Base-by-base conservation (phyloP, 1,140 invertebrate species). In the Neuroterus valhalla region DNA sequence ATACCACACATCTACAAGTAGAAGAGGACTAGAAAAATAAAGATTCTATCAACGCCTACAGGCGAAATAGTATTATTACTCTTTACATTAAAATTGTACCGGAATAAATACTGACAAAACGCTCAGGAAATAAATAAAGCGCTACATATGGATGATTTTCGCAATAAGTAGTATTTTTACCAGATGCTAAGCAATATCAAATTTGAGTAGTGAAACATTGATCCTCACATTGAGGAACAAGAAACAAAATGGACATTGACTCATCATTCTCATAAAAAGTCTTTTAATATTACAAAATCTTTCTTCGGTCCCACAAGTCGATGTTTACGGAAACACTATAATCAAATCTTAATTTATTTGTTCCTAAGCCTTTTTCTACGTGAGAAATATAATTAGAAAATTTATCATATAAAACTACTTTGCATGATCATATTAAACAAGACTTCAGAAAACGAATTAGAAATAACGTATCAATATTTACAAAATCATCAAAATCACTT, bases 21-120 rank as follows among this genome's bases (percentile, higher is more conserved):
- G 42, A 55, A 74, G 67, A 45, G 48, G 74, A 71, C 74, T 75
- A 75, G 74, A 75, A 75, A 75, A 75, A 75, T 75, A 75, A 75
- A 75, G 43, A 75, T 71, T 62, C 74, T 75, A 70, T 46, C 14
- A 48, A 72, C 48, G 42, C 48, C 66, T 50, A 46, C 17, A 38
- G 31, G 21, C 26, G 48, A 62, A 74, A 52, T 17, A 21, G 31
- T 15, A 62, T 8, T 38, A 62, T 31, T 62, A 52, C 38, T 69
- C 46, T 62, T 17, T 50, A 38, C 45, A 55, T 42, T 8, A 44
- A 73, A 73, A 48, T 52, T 73, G 43, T 43, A 44, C 6, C 52
- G 72, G 62, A 19, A 44, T 43, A 72, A 66, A 72, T 45, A 72
- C 8, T 62, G 31, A 38, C 31, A 38, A 38, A 38, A 3, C 31